Evolutionary conservation across 2,888 invertebrate species (phyloP).

Genomic region (Noctuana brunneofusca): DNA sequence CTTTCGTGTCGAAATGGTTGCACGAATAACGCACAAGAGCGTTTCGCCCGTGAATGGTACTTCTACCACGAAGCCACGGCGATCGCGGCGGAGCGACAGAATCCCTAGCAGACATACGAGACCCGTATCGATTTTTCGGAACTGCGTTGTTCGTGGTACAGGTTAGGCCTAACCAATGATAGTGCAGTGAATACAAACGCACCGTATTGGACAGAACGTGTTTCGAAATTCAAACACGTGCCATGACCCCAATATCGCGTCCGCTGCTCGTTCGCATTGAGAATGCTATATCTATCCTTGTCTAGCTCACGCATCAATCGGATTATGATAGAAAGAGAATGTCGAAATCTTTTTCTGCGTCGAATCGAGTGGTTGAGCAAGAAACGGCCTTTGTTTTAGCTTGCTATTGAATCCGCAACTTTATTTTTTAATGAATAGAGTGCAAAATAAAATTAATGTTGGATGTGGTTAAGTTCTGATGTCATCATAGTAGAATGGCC

Average conservation of each 20-base stretch:
- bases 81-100: slow-evolving; percentile 48
- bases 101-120: slow-evolving; percentile 44
- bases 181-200: slow-evolving; percentile 61
- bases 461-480: slow-evolving; percentile 42
- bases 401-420: slow-evolving; percentile 41
- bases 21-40: slow-evolving; percentile 73
- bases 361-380: slow-evolving; percentile 49
- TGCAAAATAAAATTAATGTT: slow-evolving; percentile 39
- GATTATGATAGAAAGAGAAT: slow-evolving; percentile 54
- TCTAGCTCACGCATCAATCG: slow-evolving; percentile 50
- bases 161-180: slow-evolving; percentile 67
- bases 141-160: slow-evolving; percentile 54
- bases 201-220: slow-evolving; percentile 75
- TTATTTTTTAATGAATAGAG: slow-evolving; percentile 47
- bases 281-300: slow-evolving; percentile 55
- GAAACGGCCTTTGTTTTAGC: slow-evolving; percentile 57
- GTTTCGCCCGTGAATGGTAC: slow-evolving; percentile 55
- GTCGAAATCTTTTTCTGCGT: slow-evolving; percentile 43
- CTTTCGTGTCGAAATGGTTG: slow-evolving; percentile 74
- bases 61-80: slow-evolving; percentile 55
- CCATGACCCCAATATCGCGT: slow-evolving; percentile 71
- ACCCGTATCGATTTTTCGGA: slow-evolving; percentile 62
- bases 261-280: slow-evolving; percentile 40
- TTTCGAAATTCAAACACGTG: slow-evolving; percentile 81
- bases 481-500: slow-evolving; percentile 57